Evolutionary conservation across 2,797 vertebrate species (phyloP), one percentile per base, ranked within the genome.

Genomic region (Peromyscus eremicus): DNA sequence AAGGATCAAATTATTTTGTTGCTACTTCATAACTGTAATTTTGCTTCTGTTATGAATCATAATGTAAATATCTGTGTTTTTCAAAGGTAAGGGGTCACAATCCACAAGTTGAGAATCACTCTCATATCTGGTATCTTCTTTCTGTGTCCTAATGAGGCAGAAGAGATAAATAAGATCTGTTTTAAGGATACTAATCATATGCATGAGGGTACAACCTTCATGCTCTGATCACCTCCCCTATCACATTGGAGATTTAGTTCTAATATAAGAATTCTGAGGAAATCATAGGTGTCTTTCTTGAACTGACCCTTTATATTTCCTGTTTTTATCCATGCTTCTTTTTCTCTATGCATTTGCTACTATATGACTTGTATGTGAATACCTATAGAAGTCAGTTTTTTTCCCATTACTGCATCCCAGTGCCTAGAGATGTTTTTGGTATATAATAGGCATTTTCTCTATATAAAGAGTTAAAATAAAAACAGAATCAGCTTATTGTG

Each of bases 391-490:
- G 40, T 76, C 25, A n/a, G 8, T 77, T 89, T 94, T 43, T n/a
- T 77, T 11, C 57, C 66, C 4, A 60, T 57, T 94, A 12, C 34
- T 89, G 6, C 89, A 89, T 89, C 3, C 10, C 3, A 90, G 52
- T 23, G 87, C n/a, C 23, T 71, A 71, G 43, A 94, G 73, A 5
- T 95, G 6, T 14, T 80, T 88, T 52, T 92, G 49, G 3, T 57
- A 70, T 34, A 49, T 89, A 80, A 68, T 40, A 94, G 27, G 40
- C 40, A 73, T n/a, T 97, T 10, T 46, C 34, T 89, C 75, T 64
- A 71, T 75, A 80, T 49, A 49, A 85, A 94, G 8, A 85, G 64
- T 88, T 55, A 64, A 89, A 93, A 91, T 55, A 75, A 85, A 73
- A 82, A 82, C 34, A 75, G 92, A 94, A 71, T 76, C 8, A 75